Conservation (phyloP, 2,797 vertebrate genomes). For the Dicrostonyx torquatus region DNA sequence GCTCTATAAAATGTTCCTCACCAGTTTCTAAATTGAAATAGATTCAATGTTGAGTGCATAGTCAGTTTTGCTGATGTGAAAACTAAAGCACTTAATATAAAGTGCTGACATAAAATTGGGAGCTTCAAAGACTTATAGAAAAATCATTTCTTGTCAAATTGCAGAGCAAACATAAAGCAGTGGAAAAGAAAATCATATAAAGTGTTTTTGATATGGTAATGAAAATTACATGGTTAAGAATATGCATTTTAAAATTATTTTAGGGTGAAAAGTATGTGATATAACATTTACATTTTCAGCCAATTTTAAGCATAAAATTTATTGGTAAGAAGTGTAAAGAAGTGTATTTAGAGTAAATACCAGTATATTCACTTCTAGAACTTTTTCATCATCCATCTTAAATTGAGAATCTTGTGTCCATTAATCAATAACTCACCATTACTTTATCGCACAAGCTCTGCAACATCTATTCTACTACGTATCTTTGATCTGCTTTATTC, state of each 20-base stretch:
- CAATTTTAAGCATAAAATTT: background rate
- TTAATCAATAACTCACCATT: background rate
- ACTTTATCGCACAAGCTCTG: background rate
- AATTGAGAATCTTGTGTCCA: background rate
- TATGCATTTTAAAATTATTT: constrained; percentile 13
- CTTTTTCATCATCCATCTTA: background rate
- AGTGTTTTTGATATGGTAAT: constrained; percentile 13
- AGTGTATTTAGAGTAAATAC: background rate
- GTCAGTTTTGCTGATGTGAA: constrained; percentile 52
- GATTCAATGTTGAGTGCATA: background rate
- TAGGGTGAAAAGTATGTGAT: background rate
- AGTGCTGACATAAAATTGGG: constrained; percentile 31
- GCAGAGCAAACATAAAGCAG: constrained; percentile 20
- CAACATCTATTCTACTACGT: background rate
- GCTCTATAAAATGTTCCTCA: constrained; percentile 2
- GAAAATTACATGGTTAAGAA: constrained; percentile 38
- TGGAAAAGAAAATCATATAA: background rate
- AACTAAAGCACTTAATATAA: constrained; percentile 61
- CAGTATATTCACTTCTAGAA: background rate
- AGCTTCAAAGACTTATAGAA: constrained; percentile 56
- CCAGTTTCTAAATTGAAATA: background rate
- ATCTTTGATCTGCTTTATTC: background rate
- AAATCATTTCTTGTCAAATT: constrained; percentile 56
- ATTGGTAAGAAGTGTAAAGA: background rate
- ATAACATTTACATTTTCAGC: background rate